These are phyloP conservation scores for Hedychridium roseum DNA, from an alignment of 2,888 invertebrate species.

Conservation along the genomic window DNA sequence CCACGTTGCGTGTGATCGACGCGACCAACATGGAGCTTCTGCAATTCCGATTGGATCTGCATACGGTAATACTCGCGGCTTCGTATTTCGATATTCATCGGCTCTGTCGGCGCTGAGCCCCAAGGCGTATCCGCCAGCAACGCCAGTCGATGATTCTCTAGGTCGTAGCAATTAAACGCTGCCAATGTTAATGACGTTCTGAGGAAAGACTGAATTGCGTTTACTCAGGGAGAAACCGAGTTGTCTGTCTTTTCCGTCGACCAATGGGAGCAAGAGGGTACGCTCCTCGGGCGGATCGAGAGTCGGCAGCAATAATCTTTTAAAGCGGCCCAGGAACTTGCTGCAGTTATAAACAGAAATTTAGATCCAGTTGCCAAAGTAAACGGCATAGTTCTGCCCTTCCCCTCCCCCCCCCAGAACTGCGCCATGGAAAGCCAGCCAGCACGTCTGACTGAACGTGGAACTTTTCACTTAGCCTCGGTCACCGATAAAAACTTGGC, in stretches of 20 bases:
- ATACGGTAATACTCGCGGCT: conserved; percentile 38
- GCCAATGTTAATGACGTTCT: too few relatives aligned
- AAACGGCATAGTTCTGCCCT: conserved; percentile 38
- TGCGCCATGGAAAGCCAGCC: conserved; percentile 3
- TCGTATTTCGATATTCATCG: conserved; percentile 32
- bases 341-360: conserved; percentile 58
- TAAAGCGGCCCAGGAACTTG: conserved; percentile 50
- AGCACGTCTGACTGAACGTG: conserved; percentile 38
- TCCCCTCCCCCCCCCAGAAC: conserved; percentile 2
- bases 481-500: conserved; percentile 52
- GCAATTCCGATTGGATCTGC: conserved; percentile 44
- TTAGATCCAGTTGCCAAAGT: conserved; percentile 58
- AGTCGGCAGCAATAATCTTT: conserved; percentile 47
- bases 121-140: too few relatives aligned
- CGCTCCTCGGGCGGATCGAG: neutral
- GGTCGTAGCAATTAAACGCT: too few relatives aligned
- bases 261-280: conserved; percentile 10
- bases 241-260: conserved; percentile 2
- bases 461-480: conserved; percentile 58
- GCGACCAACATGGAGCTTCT: conserved; percentile 35
- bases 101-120: too few relatives aligned
- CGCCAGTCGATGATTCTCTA: too few relatives aligned
- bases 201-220: too few relatives aligned
- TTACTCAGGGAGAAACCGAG: conserved; percentile 20
- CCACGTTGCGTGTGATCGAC: conserved; percentile 43